phyloP scores from a whole-genome alignment of 2,113 vertebrate genomes.

The Terrapene triunguis region DNA sequence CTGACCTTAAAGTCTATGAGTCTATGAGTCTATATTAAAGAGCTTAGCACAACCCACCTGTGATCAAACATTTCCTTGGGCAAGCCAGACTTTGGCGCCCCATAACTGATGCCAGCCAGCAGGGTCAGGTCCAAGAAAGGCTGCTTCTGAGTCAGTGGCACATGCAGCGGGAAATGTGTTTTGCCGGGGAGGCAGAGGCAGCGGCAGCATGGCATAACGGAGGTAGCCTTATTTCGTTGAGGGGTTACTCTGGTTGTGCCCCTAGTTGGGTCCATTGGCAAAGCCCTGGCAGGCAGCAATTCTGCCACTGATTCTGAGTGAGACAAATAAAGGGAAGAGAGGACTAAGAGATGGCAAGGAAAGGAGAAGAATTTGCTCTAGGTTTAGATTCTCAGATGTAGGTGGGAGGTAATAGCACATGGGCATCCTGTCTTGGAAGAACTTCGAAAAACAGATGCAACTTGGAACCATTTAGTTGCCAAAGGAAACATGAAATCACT shows the following conservation, averaged over 20 bases:
- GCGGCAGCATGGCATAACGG: background rate
- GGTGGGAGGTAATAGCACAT: background rate
- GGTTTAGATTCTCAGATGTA: background rate
- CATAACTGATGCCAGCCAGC: conserved; percentile 33
- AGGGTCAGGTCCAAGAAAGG: conserved; percentile 12
- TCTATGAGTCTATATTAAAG: conserved; percentile 16
- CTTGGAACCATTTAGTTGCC: background rate
- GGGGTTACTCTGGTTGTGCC: background rate
- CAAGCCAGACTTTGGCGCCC: conserved; percentile 36
- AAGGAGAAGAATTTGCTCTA: background rate
- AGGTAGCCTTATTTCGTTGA: background rate
- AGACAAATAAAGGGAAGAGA: background rate
- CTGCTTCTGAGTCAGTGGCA: background rate
- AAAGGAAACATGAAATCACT: background rate
- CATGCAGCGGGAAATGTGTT: background rate
- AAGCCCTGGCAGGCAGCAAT: background rate
- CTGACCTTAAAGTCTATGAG: no score
- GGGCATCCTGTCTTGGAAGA: background rate
- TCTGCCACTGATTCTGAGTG: background rate
- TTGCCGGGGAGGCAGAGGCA: background rate
- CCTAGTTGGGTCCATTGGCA: background rate
- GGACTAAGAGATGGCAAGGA: fast-evolving
- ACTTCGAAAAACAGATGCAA: background rate
- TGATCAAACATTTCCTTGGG: conserved; percentile 42
- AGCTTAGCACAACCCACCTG: background rate